Evolutionary conservation across 2,113 vertebrate species (phyloP).

Genomic region (Podiceps cristatus): DNA sequence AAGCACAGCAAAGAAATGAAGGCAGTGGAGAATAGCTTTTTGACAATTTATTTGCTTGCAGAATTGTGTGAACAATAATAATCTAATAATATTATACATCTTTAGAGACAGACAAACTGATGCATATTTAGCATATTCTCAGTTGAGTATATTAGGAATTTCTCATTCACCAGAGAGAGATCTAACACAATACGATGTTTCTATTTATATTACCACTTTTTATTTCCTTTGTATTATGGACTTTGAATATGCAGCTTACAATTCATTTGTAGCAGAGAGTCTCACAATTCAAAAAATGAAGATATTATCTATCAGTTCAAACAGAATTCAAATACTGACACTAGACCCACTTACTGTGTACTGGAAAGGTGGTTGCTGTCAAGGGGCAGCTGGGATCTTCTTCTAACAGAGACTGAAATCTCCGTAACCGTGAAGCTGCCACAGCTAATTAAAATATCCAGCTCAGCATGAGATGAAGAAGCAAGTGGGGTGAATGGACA

Average conservation of each 20-base stretch:
- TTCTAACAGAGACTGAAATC: neutral
- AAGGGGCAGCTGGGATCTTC: neutral
- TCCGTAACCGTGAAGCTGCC: neutral
- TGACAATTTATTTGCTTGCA: neutral
- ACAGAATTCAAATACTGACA: neutral
- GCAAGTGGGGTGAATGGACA: neutral
- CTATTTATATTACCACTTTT: neutral
- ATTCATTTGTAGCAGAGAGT: neutral
- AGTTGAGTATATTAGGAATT: neutral
- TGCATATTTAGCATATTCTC: neutral
- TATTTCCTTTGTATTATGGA: neutral
- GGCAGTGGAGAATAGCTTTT: neutral
- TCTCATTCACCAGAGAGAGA: neutral
- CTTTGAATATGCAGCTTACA: neutral
- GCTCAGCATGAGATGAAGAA: neutral
- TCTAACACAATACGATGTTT: neutral
- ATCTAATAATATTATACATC: neutral
- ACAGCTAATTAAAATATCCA: neutral
- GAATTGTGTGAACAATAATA: neutral
- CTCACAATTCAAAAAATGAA: neutral
- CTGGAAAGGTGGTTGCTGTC: neutral
- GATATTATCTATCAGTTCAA: neutral
- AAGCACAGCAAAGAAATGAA: neutral
- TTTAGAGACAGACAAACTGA: neutral
- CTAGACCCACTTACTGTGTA: neutral